Percentiles rank a stretch among this genome's conserved stretches.
phyloP scores from a whole-genome alignment of 2,113 vertebrate genomes.

The Antidorcas marsupialis region DNA sequence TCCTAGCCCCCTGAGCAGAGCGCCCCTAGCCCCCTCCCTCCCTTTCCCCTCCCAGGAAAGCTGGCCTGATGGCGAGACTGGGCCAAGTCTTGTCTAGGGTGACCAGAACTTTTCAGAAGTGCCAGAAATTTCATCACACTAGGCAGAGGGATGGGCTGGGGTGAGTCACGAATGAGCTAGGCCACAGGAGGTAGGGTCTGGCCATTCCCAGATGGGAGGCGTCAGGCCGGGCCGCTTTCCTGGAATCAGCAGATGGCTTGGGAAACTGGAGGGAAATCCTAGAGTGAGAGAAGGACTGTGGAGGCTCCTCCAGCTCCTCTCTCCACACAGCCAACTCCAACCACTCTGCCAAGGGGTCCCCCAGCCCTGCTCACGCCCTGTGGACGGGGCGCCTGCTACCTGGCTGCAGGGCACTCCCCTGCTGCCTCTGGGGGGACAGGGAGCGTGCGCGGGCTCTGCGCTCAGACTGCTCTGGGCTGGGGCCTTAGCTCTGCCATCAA shows the following conservation, averaged over 20 bases:
- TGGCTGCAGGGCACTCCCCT: not conserved
- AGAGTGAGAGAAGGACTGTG: not conserved
- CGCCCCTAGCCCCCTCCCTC: fast-evolving
- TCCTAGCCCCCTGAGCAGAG: not conserved
- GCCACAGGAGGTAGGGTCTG: not conserved
- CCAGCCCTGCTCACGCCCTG: fast-evolving
- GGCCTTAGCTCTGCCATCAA: not conserved
- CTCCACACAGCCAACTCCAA: not conserved
- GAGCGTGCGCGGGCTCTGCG: not conserved
- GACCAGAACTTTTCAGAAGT: slow-evolving; percentile 1
- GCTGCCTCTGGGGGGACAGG: not conserved
- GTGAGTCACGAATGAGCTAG: slow-evolving; percentile 33
- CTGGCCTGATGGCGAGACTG: not conserved
- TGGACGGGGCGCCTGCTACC: fast-evolving
- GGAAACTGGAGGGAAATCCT: not conserved
- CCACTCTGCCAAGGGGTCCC: not conserved
- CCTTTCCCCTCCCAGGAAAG: not conserved
- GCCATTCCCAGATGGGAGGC: slow-evolving; percentile 30
- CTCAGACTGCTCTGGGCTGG: not conserved
- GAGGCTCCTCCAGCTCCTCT: not conserved
- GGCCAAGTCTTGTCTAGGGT: not conserved
- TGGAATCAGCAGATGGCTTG: not conserved
- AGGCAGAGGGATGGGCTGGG: not conserved
- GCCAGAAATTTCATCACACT: slow-evolving; percentile 55
- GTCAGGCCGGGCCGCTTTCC: not conserved